Evolutionary conservation across 2,888 invertebrate genomes (phyloP).

Genomic region (Eretmocerus hayati): DNA sequence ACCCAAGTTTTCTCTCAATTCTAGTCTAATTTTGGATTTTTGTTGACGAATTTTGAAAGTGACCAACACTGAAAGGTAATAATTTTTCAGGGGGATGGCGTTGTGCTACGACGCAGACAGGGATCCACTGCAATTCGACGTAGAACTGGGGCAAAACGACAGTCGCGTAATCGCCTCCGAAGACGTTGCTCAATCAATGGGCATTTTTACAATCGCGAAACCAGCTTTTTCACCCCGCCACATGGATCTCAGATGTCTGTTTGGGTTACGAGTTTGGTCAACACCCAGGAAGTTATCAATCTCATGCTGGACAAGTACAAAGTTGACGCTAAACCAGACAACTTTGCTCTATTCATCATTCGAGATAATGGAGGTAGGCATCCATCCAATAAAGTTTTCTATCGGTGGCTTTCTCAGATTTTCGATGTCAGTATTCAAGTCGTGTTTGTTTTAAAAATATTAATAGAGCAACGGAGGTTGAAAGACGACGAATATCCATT

Average conservation of each 20-base stretch:
- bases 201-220: slow-evolving; percentile 78
- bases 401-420: no score
- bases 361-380: slow-evolving; percentile 71
- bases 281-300: slow-evolving; percentile 69
- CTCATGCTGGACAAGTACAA: slow-evolving; percentile 78
- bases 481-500: slow-evolving; percentile 71
- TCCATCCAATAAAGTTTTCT: no score
- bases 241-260: slow-evolving; percentile 78
- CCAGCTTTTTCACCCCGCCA: slow-evolving; percentile 76
- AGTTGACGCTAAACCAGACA: slow-evolving; percentile 68
- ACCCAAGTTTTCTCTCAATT: no score
- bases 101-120: slow-evolving; percentile 51
- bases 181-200: slow-evolving; percentile 79
- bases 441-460: no score
- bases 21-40: no score
- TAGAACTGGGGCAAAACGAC: slow-evolving; percentile 60
- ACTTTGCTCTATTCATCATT: slow-evolving; percentile 75
- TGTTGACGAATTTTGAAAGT: no score
- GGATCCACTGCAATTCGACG: slow-evolving; percentile 65
- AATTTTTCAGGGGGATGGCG: slow-evolving; percentile 51
- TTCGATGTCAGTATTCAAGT: no score
- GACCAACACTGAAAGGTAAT: no score
- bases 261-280: slow-evolving; percentile 72
- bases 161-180: slow-evolving; percentile 61
- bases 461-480: slow-evolving; percentile 62